Conservation (phyloP, 2,888 invertebrate species). For the Zhengitettix transpicula region DNA sequence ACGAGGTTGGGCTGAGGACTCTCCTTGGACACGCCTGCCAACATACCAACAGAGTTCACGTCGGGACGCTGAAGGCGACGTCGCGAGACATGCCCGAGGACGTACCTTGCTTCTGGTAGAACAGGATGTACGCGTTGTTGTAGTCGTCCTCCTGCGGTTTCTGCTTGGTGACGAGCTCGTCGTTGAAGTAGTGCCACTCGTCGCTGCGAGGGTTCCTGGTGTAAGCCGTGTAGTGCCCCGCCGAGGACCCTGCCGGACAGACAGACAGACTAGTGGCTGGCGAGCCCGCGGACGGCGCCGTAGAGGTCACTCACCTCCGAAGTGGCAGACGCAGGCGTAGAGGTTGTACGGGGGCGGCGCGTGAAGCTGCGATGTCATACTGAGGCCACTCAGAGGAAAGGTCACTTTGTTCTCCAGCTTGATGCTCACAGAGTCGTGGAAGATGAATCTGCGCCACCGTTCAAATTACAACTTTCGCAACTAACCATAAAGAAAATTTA, state of each 20-base stretch:
- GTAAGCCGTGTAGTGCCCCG: slow-evolving; percentile 45
- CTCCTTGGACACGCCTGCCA: slow-evolving; percentile 3
- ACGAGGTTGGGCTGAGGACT: slow-evolving; percentile 12
- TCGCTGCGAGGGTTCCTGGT: slow-evolving; percentile 36
- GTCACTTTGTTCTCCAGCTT: slow-evolving; percentile 43
- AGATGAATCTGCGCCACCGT: slow-evolving; percentile 33
- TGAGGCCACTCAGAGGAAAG: slow-evolving; percentile 38
- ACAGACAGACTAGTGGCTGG: too few relatives aligned
- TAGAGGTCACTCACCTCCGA: slow-evolving; percentile 33
- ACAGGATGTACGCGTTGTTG: slow-evolving; percentile 42
- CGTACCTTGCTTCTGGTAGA: slow-evolving; percentile 38
- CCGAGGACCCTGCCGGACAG: slow-evolving; percentile 30
- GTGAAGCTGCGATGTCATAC: slow-evolving; percentile 26
- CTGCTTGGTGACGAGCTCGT: slow-evolving; percentile 34
- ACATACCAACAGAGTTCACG: not conserved
- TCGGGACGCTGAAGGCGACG: not conserved
- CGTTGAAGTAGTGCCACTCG: slow-evolving; percentile 44
- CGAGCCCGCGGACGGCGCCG: too few relatives aligned
- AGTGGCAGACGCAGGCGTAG: slow-evolving; percentile 45
- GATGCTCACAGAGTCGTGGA: slow-evolving; percentile 40
- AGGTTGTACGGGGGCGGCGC: slow-evolving; percentile 34
- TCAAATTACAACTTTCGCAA: too few relatives aligned
- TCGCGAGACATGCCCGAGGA: not conserved
- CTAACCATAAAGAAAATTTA: too few relatives aligned
- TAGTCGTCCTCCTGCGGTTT: slow-evolving; percentile 39